These are phyloP conservation scores for Montifringilla adamsi DNA, from an alignment of 2,113 vertebrate species.

Conservation along the genomic window DNA sequence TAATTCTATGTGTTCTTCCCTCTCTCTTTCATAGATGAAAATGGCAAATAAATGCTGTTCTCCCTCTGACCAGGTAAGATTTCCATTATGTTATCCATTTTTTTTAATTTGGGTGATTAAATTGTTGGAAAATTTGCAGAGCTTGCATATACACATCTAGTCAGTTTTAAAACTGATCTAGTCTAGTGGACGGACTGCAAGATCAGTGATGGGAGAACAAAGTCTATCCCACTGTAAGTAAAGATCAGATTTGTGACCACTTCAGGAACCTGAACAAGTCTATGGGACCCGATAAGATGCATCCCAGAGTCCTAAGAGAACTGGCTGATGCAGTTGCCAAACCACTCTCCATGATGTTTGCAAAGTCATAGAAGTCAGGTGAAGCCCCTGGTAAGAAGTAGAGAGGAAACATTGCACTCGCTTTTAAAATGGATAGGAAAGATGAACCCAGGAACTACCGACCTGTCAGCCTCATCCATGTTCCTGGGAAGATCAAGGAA, in stretches of 20 bases:
- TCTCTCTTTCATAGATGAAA: slow-evolving; percentile 81
- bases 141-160: neutral
- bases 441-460: neutral
- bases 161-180: neutral
- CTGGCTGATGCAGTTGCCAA: neutral
- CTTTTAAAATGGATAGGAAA: neutral
- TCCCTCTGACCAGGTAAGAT: slow-evolving; percentile 85
- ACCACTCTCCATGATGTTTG: neutral
- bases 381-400: neutral
- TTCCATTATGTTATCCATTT: neutral
- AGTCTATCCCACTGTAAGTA: neutral
- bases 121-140: neutral
- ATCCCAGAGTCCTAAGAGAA: neutral
- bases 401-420: neutral
- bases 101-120: neutral
- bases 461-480: neutral
- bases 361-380: neutral
- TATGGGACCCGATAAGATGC: neutral
- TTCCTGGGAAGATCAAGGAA: neutral
- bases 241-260: neutral
- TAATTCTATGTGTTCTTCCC: neutral
- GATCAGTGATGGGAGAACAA: neutral
- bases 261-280: neutral
- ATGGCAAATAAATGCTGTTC: slow-evolving; percentile 85
- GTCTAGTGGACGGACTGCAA: neutral